These are phyloP conservation scores for Ceuthmochares aereus DNA, from an alignment of 2,113 vertebrate genomes.

Conservation along the genomic window DNA sequence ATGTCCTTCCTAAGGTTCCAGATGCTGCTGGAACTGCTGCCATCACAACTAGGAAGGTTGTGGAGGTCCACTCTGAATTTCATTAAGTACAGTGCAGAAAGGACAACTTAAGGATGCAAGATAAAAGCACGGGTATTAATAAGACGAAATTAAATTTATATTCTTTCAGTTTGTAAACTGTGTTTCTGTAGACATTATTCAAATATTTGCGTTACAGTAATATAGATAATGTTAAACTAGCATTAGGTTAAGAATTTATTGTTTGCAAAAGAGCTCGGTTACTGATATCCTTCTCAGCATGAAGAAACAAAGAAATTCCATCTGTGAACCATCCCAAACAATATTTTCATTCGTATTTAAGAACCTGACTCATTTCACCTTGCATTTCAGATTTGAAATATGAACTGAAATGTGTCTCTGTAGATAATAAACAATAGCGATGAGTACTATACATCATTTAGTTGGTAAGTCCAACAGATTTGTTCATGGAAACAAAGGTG, in stretches of 20 bases:
- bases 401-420: conserved; percentile 10
- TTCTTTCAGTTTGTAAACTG: background rate
- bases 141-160: background rate
- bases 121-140: background rate
- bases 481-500: conserved; percentile 15
- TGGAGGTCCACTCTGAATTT: background rate
- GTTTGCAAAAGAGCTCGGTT: background rate
- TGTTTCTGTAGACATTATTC: background rate
- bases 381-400: conserved; percentile 8
- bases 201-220: background rate
- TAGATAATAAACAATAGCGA: conserved; percentile 27
- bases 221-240: background rate
- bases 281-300: background rate
- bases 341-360: background rate
- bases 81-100: background rate
- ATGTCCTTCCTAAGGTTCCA: background rate
- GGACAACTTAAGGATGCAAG: background rate
- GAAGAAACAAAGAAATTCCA: background rate
- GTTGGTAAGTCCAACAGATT: background rate
- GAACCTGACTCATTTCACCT: background rate
- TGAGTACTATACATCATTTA: background rate
- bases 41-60: background rate
- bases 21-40: background rate
- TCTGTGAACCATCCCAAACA: background rate
- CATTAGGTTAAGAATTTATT: background rate